Evolutionary conservation across 2,797 vertebrate species (phyloP), one percentile per base, ranked within the genome.

Genomic region (Etheostoma nigrum): DNA sequence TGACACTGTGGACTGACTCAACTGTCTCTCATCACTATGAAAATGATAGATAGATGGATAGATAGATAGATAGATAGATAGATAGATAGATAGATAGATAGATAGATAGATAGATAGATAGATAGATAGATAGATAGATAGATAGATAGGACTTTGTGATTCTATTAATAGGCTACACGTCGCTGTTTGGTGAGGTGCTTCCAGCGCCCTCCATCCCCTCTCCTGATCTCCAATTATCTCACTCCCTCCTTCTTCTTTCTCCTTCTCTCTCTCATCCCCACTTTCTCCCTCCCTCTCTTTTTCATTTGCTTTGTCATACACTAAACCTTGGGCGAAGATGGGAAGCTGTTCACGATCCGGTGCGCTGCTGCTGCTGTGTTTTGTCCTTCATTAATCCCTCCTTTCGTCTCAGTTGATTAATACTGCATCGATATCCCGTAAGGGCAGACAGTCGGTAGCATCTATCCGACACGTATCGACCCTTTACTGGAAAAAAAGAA

Each of bases 401-500:
- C 75, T 79, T 83, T 78, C 71, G 59, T 86, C n/a, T 81, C 40
- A 51, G 75, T 76, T 83, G 47, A 82, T 59, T 84, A 59, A 47
- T 15, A 63, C 48, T n/a, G 82, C 80, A 86, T 94, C 89, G 76
- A 91, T 90, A 76, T 78, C 78, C 68, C 23, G 25, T 69, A 7
- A 81, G 81, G 71, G 42, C 64, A 78, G 67, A 19, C 48, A 27
- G 42, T 61, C 58, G 68, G 68, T 57, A 16, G 45, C 60, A 47
- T 83, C 64, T 72, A 61, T 72, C 47, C 16, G 48, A 68, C 79
- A 33, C 47, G 36, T 78, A 79, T 81, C 66, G 85, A 90, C 77
- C 76, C 53, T 67, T 40, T 21, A 53, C 72, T 74, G 88, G 86
- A 91, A 74, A 86, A 86, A 86, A 86, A 88, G 58, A 83, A 71